Evolutionary conservation across 2,113 vertebrate species (phyloP), one percentile per base, ranked within the genome.

Genomic region (Etia nguti): DNA sequence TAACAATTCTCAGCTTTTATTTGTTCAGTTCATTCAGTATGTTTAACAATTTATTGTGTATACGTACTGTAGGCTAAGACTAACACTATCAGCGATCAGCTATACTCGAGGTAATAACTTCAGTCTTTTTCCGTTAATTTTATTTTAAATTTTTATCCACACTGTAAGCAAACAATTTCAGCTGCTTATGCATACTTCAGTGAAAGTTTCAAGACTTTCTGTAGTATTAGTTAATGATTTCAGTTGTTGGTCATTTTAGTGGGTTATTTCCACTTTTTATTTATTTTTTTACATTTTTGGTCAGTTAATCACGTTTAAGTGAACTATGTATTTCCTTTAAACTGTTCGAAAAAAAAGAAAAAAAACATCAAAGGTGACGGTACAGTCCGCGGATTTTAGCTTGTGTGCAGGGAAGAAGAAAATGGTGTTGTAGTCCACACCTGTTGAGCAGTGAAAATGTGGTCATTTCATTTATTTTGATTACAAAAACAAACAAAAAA

Each of bases 81-180:
- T 26, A 29, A 73, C 15, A 16, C 15, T 0, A 6, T 18, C 41
- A 73, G 9, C 1, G 2, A 15, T 24, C 6, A 46, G 68, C 22
- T 26, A 16, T 24, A 0, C 38, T 43, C 8, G 0, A 26, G 22
- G 13, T 12, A 18, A 26, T 73, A 18, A 43, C 5, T 18, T 68
- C 7, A 38, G 11, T 68, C 0, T 0, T 9, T 68, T 68, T 70
- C 36, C 24, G 12, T 16, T 43, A 24, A 26, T 70, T 70, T 26
- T 43, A 1, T 6, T 70, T 24, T 10, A 46, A 10, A 6, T 65
- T 20, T 65, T 70, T 43, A 24, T 24, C n/a, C n/a, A 9, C 24
- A 41, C 41, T 48, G 24, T 73, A 46, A 73, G 68, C 38, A 26
- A 73, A 46, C 22, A 48, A 22, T 20, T 75, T 75, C 70, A 50